Conservation (phyloP, 2,888 invertebrate species). For the Linhomoeus sp. region DNA sequence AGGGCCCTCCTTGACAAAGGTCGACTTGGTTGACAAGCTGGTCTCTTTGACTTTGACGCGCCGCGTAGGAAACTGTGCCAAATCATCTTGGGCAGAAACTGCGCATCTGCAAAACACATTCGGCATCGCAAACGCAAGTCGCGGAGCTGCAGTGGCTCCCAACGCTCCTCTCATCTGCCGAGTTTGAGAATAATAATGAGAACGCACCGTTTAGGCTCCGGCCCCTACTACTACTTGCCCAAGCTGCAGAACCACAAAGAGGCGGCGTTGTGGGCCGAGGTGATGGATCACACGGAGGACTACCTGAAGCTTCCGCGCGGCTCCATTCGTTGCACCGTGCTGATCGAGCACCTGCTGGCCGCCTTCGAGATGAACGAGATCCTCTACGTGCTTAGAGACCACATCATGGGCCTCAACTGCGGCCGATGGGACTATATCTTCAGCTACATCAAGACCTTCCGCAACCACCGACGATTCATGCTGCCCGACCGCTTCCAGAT, state of each 20-base stretch:
- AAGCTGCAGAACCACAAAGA: constrained; percentile 46
- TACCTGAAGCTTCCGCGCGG: constrained; percentile 40
- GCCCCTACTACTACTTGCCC: constrained; percentile 51
- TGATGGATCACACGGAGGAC: constrained; percentile 41
- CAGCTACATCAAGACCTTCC: constrained; percentile 24
- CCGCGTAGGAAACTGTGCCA: too few species aligned
- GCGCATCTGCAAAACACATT: too few species aligned
- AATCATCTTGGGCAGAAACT: too few species aligned
- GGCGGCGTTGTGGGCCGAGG: constrained; percentile 47
- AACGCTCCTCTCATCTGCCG: too few species aligned
- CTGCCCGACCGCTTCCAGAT: constrained; percentile 45
- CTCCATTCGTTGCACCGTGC: constrained; percentile 48
- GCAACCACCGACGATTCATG: constrained; percentile 40
- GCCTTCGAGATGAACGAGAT: constrained; percentile 50
- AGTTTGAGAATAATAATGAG: too few species aligned
- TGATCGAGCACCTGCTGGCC: constrained; percentile 49
- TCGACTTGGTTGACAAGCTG: too few species aligned
- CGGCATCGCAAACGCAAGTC: too few species aligned
- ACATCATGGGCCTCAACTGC: constrained; percentile 49
- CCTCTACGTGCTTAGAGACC: constrained; percentile 43
- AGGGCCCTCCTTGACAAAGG: neutral
- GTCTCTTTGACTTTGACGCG: too few species aligned
- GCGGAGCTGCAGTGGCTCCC: too few species aligned
- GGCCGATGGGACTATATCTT: constrained; percentile 50
- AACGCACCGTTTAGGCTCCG: constrained; percentile 37